Conservation (phyloP, 2,113 vertebrate genomes). For the Pollimyrus isidori region DNA sequence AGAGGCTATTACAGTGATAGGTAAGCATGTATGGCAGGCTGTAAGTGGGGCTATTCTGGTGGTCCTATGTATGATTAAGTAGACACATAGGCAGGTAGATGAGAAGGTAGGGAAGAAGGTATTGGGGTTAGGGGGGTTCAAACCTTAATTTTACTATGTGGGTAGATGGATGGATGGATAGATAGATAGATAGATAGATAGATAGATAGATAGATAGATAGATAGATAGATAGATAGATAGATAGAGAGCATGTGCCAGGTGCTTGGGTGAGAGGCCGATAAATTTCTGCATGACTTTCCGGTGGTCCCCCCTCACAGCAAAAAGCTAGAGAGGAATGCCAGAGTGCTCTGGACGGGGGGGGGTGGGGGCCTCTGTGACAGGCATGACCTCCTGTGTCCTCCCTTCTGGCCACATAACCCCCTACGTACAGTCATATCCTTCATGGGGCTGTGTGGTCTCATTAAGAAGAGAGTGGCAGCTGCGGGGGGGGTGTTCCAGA, state of each 20-base stretch:
- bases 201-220: neutral
- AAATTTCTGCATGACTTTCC: constrained; percentile 40
- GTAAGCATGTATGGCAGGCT: neutral
- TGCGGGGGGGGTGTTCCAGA: neutral
- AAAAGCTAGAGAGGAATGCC: constrained; percentile 43
- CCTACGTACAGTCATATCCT: neutral
- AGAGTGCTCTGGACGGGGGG: constrained; percentile 41
- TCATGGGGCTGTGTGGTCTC: neutral
- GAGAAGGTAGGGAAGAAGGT: neutral
- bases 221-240: neutral
- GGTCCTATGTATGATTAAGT: neutral
- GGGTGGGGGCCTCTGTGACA: constrained; percentile 37
- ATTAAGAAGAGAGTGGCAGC: neutral
- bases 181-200: too few species aligned
- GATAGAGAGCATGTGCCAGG: neutral
- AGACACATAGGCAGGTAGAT: neutral
- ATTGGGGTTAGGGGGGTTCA: neutral
- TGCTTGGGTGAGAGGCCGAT: constrained; percentile 25
- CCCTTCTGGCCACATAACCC: neutral
- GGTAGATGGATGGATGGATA: too few species aligned
- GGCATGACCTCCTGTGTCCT: neutral
- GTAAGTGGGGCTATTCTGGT: too few species aligned
- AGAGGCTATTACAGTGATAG: neutral
- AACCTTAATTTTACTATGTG: neutral
- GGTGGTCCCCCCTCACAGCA: constrained; percentile 44